Evolutionary conservation across 2,113 vertebrate species (phyloP).

Genomic region (Peromyscus leucopus): DNA sequence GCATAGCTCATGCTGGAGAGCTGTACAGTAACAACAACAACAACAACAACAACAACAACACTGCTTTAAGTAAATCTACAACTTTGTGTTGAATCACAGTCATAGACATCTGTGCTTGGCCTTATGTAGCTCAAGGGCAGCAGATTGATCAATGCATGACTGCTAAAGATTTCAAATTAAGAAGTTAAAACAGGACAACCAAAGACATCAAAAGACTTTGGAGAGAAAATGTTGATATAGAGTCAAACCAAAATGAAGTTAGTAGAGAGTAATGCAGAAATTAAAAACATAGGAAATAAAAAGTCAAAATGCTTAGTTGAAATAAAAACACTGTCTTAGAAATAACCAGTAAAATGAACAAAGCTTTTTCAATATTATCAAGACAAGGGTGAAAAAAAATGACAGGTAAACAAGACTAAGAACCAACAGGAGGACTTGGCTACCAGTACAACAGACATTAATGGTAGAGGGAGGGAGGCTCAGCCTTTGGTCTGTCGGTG

Average conservation of each 20-base stretch:
- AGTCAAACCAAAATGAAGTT: background rate
- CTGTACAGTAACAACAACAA: background rate
- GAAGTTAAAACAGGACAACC: background rate
- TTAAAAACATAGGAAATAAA: slow-evolving; percentile 33
- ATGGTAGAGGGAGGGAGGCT: background rate
- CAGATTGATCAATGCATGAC: background rate
- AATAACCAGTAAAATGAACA: background rate
- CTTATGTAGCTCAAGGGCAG: background rate
- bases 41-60: background rate
- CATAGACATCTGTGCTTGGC: background rate
- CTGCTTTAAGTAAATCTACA: background rate
- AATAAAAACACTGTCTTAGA: slow-evolving; percentile 38
- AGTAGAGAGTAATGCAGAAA: background rate
- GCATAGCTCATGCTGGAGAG: background rate
- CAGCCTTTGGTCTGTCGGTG: background rate
- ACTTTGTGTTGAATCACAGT: background rate
- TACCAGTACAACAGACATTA: background rate
- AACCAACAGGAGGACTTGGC: background rate
- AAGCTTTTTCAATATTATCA: background rate
- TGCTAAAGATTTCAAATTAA: background rate
- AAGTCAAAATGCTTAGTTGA: background rate
- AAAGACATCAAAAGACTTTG: background rate
- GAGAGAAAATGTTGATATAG: background rate
- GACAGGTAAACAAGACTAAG: background rate
- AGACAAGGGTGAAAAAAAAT: slow-evolving; percentile 9